A percentile compares a stretch with the other conserved stretches of the same genome.
Conservation (phyloP, 2,113 vertebrate genomes). For the Procavia capensis region DNA sequence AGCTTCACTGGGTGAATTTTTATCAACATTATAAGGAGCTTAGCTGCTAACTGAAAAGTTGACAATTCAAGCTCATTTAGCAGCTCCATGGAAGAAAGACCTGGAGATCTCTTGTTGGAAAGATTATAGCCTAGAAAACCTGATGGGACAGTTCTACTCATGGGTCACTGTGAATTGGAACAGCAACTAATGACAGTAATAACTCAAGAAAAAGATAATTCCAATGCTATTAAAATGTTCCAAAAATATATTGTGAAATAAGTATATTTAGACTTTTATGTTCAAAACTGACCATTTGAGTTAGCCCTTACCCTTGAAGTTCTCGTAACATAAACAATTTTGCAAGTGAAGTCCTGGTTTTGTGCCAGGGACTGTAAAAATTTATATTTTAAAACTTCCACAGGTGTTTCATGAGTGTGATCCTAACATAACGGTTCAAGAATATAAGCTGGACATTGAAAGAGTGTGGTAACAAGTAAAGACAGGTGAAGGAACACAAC, state of each 20-base stretch:
- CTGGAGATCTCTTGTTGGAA: too few species aligned
- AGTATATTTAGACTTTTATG: not conserved
- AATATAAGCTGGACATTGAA: not conserved
- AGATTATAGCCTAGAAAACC: too few species aligned
- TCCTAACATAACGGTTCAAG: not conserved
- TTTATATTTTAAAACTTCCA: constrained; percentile 15
- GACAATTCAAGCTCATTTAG: too few species aligned
- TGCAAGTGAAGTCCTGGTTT: not conserved
- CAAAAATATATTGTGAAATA: not conserved
- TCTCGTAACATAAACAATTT: not conserved
- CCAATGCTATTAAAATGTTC: not conserved
- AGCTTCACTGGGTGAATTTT: not conserved
- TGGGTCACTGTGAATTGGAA: too few species aligned
- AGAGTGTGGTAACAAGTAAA: not conserved
- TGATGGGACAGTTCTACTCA: too few species aligned
- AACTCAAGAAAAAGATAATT: not conserved
- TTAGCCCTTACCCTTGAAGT: not conserved
- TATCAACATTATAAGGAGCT: not conserved
- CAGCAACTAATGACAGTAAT: too few species aligned
- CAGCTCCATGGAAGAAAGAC: too few species aligned
- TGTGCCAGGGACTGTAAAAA: not conserved
- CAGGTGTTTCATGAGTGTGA: not conserved
- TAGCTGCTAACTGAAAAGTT: too few species aligned
- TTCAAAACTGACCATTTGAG: not conserved
- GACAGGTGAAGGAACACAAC: not conserved